These are phyloP conservation scores for Lacerta bilineata DNA, from an alignment of 2,797 vertebrate genomes.

Conservation along the genomic window DNA sequence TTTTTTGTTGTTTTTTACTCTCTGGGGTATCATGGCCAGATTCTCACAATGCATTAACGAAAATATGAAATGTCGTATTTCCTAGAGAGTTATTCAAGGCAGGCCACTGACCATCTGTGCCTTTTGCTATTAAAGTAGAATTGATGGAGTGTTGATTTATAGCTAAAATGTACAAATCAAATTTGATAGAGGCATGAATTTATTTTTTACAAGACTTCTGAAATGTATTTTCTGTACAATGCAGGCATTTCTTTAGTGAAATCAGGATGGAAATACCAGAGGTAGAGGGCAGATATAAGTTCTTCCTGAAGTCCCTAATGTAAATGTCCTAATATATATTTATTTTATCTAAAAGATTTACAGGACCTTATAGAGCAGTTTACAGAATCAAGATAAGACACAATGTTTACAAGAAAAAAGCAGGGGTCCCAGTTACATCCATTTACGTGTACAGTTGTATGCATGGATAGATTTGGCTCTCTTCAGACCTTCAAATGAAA, in stretches of 20 bases:
- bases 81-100: neutral
- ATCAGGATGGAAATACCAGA: neutral
- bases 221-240: neutral
- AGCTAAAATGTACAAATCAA: neutral
- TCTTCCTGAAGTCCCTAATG: neutral
- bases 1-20: neutral
- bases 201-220: neutral
- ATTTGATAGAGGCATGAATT: slow-evolving; percentile 4
- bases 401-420: neutral
- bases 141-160: neutral
- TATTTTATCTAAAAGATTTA: neutral
- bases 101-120: neutral
- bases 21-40: neutral
- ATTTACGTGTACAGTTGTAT: neutral
- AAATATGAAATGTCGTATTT: neutral
- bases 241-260: neutral
- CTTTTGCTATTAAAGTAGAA: neutral
- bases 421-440: neutral
- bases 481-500: neutral
- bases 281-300: neutral
- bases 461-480: neutral
- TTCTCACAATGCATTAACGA: neutral
- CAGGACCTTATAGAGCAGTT: neutral
- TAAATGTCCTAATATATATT: neutral
- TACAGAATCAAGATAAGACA: neutral